Evolutionary conservation across 2,888 invertebrate species (phyloP), one percentile per base, ranked within the genome.

Genomic region (Sinhomidia bicolor): DNA sequence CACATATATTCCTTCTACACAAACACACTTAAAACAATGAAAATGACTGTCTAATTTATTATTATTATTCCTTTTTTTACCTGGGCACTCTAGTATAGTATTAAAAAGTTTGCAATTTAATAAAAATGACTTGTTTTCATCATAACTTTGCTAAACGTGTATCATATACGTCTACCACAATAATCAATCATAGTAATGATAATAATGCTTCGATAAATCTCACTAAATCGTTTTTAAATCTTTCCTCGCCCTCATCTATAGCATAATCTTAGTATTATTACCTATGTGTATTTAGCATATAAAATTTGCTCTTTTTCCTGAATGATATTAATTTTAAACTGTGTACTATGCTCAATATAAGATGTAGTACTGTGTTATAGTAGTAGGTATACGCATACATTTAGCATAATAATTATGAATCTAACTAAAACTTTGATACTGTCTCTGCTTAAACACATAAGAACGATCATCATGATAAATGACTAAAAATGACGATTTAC

Each of bases 371-470:
- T 68, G 32, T 60, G 10, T 65, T 41, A n/a, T n/a, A n/a, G n/a
- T n/a, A n/a, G 32, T 68, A 65, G 62, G 41, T 65, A 2, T 68
- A 68, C 1, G 9, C 36, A 20, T 20, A 20, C 41, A 68, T 10
- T 65, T 32, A 65, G 62, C 62, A 68, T 68, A 41, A 20, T 20
- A n/a, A n/a, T n/a, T 41, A 36, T 14, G 32, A 68, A 68, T 68
- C 68, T 68, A 41, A 20, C 68, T 68, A 71, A 76, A 62, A 78
- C 41, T 88, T 88, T 88, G 88, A 88, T 88, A 88, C 88, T 88
- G 88, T 82, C 76, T 88, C 88, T 65, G 86, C 88, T 88, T 17
- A 51, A 51, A 81, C 80, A 62, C 29, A 79, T 79, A 32, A 65
- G 57, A 60, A 60, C 57, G 57, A 60, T 26, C 57, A 60, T 60